Evolutionary conservation across 2,797 vertebrate genomes (phyloP).

Genomic region (Micromesistius poutassou): DNA sequence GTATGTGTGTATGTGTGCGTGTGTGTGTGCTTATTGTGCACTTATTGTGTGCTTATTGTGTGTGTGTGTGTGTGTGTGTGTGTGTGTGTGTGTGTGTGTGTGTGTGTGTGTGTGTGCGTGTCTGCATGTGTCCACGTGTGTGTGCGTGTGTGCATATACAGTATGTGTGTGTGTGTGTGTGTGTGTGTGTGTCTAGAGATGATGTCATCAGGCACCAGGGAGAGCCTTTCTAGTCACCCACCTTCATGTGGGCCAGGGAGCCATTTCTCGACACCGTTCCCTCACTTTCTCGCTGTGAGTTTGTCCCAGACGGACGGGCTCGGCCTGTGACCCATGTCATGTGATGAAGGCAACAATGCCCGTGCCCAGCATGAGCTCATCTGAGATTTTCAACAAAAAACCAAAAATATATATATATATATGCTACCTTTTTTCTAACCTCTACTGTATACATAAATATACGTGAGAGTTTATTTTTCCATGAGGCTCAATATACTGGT

Average conservation of each 20-base stretch:
- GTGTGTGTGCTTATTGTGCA: too few species aligned
- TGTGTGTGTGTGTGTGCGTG: too few species aligned
- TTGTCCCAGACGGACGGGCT: constrained; percentile 44
- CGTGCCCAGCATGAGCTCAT: constrained; percentile 59
- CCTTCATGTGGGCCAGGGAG: constrained; percentile 62
- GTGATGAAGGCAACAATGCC: constrained; percentile 68
- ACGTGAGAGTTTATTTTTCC: constrained; percentile 57
- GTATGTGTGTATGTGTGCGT: not conserved
- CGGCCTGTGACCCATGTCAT: constrained; percentile 46
- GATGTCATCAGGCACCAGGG: constrained; percentile 68
- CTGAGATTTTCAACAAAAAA: constrained; percentile 25
- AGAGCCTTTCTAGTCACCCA: constrained; percentile 54
- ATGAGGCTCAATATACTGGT: constrained; percentile 49
- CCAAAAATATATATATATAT: not conserved
- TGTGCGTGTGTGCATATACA: too few species aligned
- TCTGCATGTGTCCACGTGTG: too few species aligned
- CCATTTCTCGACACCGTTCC: constrained; percentile 56
- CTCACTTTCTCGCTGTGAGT: constrained; percentile 62
- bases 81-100: too few species aligned
- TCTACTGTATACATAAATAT: not conserved
- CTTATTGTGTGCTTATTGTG: too few species aligned
- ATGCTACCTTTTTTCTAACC: too few species aligned
- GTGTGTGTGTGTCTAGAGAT: constrained; percentile 28
- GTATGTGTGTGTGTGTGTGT: too few species aligned
- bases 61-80: not conserved